A percentile compares a stretch with the other conserved stretches of the same genome.
Conservation (phyloP, 2,888 invertebrate species). For the Omphaloscelis lunosa region DNA sequence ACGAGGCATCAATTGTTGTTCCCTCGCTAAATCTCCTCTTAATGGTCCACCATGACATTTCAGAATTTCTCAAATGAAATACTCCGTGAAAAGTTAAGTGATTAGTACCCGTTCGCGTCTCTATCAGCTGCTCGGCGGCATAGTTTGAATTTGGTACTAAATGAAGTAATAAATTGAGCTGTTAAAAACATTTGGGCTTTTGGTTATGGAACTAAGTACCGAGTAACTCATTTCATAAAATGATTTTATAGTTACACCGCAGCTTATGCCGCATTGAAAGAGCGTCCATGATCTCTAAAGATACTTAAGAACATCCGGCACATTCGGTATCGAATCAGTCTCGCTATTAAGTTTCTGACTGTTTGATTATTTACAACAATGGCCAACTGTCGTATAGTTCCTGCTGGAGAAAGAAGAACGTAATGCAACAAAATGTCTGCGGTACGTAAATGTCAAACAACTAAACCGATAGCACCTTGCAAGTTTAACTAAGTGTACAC, state of each 20-base stretch:
- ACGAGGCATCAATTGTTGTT: constrained; percentile 54
- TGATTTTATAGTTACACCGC: constrained; percentile 19
- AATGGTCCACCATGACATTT: constrained; percentile 63
- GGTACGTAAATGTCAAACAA: no score
- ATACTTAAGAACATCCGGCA: neutral
- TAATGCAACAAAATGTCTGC: no score
- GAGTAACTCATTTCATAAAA: constrained; percentile 30
- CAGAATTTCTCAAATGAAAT: constrained; percentile 62
- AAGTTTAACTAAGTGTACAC: no score
- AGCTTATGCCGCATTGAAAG: neutral
- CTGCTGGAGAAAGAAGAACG: no score
- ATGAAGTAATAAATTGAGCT: constrained; percentile 51
- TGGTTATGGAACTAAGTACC: constrained; percentile 31
- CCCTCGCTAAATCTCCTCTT: constrained; percentile 53
- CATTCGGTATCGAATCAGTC: neutral
- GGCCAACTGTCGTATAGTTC: no score
- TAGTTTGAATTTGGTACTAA: constrained; percentile 47
- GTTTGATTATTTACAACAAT: neutral
- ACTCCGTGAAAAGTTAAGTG: constrained; percentile 65
- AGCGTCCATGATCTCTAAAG: neutral
- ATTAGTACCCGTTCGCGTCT: constrained; percentile 62
- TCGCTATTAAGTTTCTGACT: neutral
- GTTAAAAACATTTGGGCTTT: constrained; percentile 52
- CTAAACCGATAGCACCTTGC: no score
- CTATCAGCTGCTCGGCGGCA: constrained; percentile 46